Conservation (phyloP, 2,888 invertebrate genomes). For the Lasius fuliginosus region DNA sequence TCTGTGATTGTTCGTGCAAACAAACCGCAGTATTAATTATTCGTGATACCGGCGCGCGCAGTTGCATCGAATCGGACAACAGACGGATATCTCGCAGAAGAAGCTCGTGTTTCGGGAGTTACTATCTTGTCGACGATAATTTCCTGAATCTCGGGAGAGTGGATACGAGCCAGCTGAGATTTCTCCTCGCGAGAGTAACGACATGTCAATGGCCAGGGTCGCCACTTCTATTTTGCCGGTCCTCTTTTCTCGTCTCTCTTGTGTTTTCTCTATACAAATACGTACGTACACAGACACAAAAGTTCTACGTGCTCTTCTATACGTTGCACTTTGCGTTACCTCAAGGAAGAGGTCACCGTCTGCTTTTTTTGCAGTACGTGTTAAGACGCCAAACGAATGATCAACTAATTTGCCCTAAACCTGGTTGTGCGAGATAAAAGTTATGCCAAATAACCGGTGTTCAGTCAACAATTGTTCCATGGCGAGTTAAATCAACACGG, state of each 20-base stretch:
- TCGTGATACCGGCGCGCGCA: slow-evolving; percentile 76
- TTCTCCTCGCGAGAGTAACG: slow-evolving; percentile 36
- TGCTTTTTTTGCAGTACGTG: neutral
- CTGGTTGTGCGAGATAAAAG: neutral
- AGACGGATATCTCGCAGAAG: slow-evolving; percentile 48
- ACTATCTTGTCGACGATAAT: slow-evolving; percentile 39
- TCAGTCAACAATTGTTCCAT: neutral
- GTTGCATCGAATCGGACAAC: slow-evolving; percentile 64
- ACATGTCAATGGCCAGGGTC: slow-evolving; percentile 33
- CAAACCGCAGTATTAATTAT: slow-evolving; percentile 82
- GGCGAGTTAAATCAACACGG: slow-evolving; percentile 7
- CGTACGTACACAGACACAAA: neutral
- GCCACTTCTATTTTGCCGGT: slow-evolving; percentile 19
- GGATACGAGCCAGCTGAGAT: slow-evolving; percentile 27
- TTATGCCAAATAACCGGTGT: neutral
- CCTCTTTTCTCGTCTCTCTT: neutral
- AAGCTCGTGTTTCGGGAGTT: slow-evolving; percentile 50
- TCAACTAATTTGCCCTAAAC: slow-evolving; percentile 13
- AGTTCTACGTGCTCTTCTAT: neutral
- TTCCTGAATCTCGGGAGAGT: slow-evolving; percentile 24
- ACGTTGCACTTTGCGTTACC: neutral
- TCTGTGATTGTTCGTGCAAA: slow-evolving; percentile 78
- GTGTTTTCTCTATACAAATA: neutral
- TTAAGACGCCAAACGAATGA: neutral
- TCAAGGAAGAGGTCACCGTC: neutral